These are phyloP conservation scores for Drosophila mettleri DNA, from an alignment of 2,888 invertebrate species.

Conservation along the genomic window DNA sequence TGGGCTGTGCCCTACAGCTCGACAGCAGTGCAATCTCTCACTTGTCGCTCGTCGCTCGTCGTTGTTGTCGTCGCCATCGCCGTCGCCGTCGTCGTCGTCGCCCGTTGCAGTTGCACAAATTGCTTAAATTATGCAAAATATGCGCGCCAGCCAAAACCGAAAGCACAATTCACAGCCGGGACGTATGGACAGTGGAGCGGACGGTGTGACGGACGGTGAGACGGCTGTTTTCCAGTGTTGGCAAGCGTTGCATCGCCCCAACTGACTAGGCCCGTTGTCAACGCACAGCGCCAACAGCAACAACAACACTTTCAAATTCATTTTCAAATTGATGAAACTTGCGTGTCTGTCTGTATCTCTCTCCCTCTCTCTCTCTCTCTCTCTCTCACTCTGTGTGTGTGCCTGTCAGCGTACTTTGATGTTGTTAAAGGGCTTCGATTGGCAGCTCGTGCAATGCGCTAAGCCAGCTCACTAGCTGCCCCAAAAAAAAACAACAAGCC, in stretches of 20 bases:
- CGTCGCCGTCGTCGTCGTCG: slow-evolving; percentile 45
- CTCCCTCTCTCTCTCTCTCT: slow-evolving; percentile 5
- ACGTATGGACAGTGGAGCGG: neutral
- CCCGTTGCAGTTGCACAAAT: slow-evolving; percentile 73
- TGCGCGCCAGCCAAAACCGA: slow-evolving; percentile 74
- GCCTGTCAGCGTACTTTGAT: slow-evolving; percentile 57
- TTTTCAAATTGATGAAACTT: slow-evolving; percentile 77
- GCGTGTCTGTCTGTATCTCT: slow-evolving; percentile 17
- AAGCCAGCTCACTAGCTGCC: slow-evolving; percentile 11
- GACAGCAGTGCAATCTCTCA: slow-evolving; percentile 32
- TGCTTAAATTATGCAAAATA: slow-evolving; percentile 82
- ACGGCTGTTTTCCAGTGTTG: slow-evolving; percentile 2
- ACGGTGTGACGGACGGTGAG: neutral
- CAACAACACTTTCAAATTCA: slow-evolving; percentile 77
- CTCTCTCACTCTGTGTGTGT: slow-evolving; percentile 1
- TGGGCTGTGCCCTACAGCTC: neutral
- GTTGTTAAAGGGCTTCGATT: slow-evolving; percentile 71
- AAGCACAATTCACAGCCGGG: slow-evolving; percentile 54
- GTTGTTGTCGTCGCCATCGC: slow-evolving; percentile 40
- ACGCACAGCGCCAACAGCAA: slow-evolving; percentile 45
- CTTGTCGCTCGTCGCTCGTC: slow-evolving; percentile 35
- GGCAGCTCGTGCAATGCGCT: slow-evolving; percentile 37
- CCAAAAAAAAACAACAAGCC: neutral
- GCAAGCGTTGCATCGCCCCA: slow-evolving; percentile 30
- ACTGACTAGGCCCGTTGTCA: slow-evolving; percentile 49